Evolutionary conservation across 2,888 invertebrate genomes (phyloP), one percentile per base, ranked within the genome.

Genomic region (Napeogenes sylphis): DNA sequence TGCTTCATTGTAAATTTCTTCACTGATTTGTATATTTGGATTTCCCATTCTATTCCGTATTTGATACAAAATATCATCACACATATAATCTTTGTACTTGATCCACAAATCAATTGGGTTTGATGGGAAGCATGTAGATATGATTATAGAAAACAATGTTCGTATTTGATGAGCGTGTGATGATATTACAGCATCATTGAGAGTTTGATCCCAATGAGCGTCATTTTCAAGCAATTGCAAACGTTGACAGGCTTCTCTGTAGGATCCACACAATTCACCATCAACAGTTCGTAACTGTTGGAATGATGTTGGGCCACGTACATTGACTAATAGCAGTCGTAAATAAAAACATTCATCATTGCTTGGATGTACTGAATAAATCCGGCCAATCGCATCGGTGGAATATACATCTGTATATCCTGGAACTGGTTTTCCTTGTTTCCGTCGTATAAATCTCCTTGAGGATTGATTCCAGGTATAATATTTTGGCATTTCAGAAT

Each of bases 301-400:
- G 38, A 67, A 66, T 32, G 62, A 67, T 59, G 54, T 74, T 67
- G 72, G 70, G 6, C 72, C 75, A 65, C 70, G 70, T 32, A 81
- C 73, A 72, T 76, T 75, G 21, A 76, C 67, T 61, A 82, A 65
- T 45, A 71, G 64, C 63, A 80, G 64, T 21, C 77, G 74, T 60
- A 80, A 72, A 71, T 78, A 78, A 71, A 68, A 82, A 68, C 74
- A 79, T 62, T 78, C 73, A 54, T 65, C 68, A 51, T 76, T 68
- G 62, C 66, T 78, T 5, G 75, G 76, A 73, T 77, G 76, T 33
- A 79, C 77, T 64, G 79, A 68, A 62, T 80, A 82, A 64, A 80
- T 58, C 13, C 76, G 71, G 30, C 76, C 76, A 42, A 79, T 60
- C 33, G 73, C 75, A 73, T 78, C 70, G 38, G 71, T 62, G 51